Conservation (phyloP, 2,888 invertebrate genomes). For the Amiota communis region DNA sequence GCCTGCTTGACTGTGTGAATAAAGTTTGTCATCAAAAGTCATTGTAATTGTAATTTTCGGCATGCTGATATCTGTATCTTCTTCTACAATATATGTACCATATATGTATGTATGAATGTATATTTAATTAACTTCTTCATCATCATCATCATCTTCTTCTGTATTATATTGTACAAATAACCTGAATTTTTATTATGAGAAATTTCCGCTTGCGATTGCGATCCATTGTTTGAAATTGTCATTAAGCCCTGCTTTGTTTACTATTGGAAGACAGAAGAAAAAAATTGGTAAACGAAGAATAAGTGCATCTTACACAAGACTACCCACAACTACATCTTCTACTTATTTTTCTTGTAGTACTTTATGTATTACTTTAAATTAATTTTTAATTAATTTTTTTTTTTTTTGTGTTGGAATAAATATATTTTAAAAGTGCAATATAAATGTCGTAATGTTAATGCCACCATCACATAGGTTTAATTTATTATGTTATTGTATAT, state of each 20-base stretch:
- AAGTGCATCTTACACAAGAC: conserved; percentile 14
- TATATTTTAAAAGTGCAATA: conserved; percentile 5
- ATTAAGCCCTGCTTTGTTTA: conserved; percentile 40
- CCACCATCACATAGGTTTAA: no score
- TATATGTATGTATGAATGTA: neutral
- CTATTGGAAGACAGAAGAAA: conserved; percentile 13
- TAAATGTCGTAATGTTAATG: neutral
- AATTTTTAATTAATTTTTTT: conserved; percentile 41
- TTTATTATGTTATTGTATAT: no score
- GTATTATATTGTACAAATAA: conserved; percentile 25
- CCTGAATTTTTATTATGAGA: conserved; percentile 57
- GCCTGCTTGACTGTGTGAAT: conserved; percentile 11
- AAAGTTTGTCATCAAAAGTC: conserved; percentile 22
- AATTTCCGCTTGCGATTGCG: conserved; percentile 56
- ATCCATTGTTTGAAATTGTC: conserved; percentile 58
- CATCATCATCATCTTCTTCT: neutral
- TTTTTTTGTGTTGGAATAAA: conserved; percentile 36
- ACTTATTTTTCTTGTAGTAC: neutral
- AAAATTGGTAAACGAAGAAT: conserved; percentile 9
- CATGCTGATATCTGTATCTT: conserved; percentile 1
- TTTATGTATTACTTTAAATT: neutral
- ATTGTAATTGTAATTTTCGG: conserved; percentile 6
- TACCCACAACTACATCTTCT: no score
- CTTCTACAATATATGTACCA: neutral
- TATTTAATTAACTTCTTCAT: neutral